Evolutionary conservation across 1,140 invertebrate species (phyloP).

Genomic region (Pseudomyrmex concolor): DNA sequence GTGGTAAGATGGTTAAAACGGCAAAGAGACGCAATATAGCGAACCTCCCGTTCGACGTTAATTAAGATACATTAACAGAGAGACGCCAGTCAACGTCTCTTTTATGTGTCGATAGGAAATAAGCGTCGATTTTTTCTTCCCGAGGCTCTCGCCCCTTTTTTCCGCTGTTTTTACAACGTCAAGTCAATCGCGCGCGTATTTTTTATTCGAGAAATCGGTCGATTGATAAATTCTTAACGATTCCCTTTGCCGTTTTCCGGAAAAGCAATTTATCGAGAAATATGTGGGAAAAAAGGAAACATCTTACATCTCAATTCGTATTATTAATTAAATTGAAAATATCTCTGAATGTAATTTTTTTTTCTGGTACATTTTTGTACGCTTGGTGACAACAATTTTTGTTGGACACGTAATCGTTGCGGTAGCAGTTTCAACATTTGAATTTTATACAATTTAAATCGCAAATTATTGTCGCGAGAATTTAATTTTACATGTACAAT

Average conservation of each 20-base stretch:
- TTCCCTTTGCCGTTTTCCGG: no score
- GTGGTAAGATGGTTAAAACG: conserved; percentile 63
- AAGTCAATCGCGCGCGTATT: background rate
- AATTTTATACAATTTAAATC: background rate
- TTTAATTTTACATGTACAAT: no score
- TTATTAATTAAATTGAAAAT: no score
- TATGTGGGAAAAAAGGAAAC: no score
- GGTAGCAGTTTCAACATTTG: background rate
- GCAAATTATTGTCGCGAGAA: no score
- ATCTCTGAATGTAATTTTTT: no score
- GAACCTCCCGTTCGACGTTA: conserved; percentile 65
- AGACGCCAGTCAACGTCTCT: conserved; percentile 59
- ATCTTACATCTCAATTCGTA: no score
- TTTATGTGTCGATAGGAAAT: conserved; percentile 67
- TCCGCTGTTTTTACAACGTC: conserved; percentile 50
- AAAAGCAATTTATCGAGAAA: no score
- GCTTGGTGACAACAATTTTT: background rate
- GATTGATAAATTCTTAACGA: no score
- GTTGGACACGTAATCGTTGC: background rate
- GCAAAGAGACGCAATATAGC: conserved; percentile 62
- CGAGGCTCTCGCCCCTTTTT: conserved; percentile 18
- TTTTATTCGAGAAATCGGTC: background rate
- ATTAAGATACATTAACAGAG: conserved; percentile 73
- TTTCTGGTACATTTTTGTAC: no score
- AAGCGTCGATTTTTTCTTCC: conserved; percentile 60